Percentiles rank a stretch among this genome's conserved stretches.
Evolutionary conservation across 2,888 invertebrate species (phyloP).

Genomic region (Orthosia incerta): DNA sequence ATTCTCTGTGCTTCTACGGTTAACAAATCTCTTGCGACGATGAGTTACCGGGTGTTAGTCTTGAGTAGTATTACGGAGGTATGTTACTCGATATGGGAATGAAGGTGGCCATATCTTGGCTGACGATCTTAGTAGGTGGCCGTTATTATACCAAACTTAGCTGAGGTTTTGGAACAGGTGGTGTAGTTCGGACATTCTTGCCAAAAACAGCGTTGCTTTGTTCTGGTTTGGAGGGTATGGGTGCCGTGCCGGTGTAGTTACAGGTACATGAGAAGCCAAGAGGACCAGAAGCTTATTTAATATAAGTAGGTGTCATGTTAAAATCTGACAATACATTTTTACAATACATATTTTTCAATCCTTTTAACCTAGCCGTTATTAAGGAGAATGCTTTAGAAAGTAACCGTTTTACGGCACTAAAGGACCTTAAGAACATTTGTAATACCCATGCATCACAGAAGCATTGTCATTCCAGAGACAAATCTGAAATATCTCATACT

Average conservation of each 20-base stretch:
- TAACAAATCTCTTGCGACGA: slow-evolving; percentile 40
- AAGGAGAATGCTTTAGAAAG: too few relatives aligned
- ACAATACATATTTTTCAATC: too few relatives aligned
- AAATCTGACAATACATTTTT: too few relatives aligned
- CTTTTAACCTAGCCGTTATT: too few relatives aligned
- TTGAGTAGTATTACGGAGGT: slow-evolving; percentile 24
- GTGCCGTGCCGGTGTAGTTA: neutral
- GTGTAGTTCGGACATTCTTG: neutral
- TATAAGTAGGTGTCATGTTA: neutral
- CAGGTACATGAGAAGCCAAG: neutral
- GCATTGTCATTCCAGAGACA: slow-evolving; percentile 2
- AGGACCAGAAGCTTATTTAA: too few relatives aligned
- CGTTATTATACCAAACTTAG: neutral
- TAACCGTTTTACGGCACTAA: too few relatives aligned
- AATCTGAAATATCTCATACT: neutral
- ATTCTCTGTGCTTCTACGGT: neutral
- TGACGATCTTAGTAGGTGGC: slow-evolving; percentile 14
- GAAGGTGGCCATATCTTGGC: slow-evolving; percentile 8
- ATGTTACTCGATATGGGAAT: slow-evolving; percentile 8
- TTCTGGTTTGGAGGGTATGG: too few relatives aligned
- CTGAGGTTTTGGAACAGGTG: neutral
- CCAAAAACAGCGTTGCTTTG: too few relatives aligned
- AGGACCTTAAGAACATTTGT: too few relatives aligned
- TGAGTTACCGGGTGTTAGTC: slow-evolving; percentile 42
- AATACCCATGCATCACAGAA: neutral